Evolutionary conservation across 2,888 invertebrate species (phyloP).

Genomic region (Lithophane leautieri): DNA sequence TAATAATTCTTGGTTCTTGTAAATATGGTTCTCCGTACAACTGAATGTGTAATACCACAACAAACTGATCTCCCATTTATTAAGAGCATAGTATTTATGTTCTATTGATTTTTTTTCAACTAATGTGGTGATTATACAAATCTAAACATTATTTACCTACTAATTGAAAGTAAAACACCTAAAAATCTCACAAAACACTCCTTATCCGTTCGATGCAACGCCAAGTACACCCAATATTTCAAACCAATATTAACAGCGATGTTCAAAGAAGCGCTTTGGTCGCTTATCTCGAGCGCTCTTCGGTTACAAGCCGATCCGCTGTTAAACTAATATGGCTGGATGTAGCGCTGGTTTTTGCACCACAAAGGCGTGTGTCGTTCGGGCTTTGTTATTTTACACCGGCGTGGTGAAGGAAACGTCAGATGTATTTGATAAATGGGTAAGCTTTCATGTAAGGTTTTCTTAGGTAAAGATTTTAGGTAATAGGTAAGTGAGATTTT

Average conservation of each 20-base stretch:
- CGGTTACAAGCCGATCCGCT: slow-evolving; percentile 56
- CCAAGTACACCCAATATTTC: slow-evolving; percentile 48
- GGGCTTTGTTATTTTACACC: slow-evolving; percentile 63
- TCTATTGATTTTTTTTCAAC: background rate
- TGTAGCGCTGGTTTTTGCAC: slow-evolving; percentile 58
- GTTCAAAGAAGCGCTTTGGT: slow-evolving; percentile 61
- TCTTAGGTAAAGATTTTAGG: slow-evolving; percentile 40
- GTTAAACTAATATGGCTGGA: slow-evolving; percentile 64
- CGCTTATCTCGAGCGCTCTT: slow-evolving; percentile 63
- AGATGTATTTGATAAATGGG: slow-evolving; percentile 54
- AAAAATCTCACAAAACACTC: slow-evolving; percentile 12
- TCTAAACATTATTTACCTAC: background rate
- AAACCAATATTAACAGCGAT: slow-evolving; percentile 51
- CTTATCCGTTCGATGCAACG: slow-evolving; percentile 10
- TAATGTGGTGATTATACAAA: background rate
- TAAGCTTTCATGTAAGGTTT: slow-evolving; percentile 28
- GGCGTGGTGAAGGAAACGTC: slow-evolving; percentile 48
- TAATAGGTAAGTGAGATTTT: slow-evolving; percentile 43
- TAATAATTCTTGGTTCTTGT: background rate
- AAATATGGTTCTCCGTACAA: background rate
- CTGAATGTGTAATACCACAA: background rate
- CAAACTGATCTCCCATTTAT: background rate
- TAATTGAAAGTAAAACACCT: slow-evolving; percentile 10
- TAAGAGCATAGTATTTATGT: too few relatives aligned
- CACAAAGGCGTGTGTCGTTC: slow-evolving; percentile 61